phyloP scores from a whole-genome alignment of 30 jellyfish, hydroid and myxozoan species.

The Aurelia coerulea region DNA sequence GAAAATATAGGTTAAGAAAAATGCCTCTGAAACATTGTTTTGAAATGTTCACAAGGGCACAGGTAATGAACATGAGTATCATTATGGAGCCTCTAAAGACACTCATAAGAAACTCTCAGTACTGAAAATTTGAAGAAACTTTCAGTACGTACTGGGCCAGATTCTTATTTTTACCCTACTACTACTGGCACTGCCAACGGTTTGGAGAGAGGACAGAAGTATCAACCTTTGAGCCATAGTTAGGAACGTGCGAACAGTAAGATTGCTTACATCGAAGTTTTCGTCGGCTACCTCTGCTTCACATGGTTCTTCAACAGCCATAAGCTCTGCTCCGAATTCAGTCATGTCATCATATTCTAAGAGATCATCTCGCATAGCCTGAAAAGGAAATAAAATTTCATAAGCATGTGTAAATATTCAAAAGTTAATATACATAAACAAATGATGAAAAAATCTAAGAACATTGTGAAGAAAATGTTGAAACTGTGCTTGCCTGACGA shows the following conservation, averaged over 20 bases:
- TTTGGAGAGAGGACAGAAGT: slow-evolving; percentile 2
- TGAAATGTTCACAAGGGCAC: no score
- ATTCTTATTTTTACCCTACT: no score
- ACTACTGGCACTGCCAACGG: no score
- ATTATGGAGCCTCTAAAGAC: no score
- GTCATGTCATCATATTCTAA: no score
- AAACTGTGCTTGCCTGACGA: slow-evolving; percentile 15
- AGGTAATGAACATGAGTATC: no score
- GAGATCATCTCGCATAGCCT: background rate
- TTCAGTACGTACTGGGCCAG: no score
- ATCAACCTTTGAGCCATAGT: no score
- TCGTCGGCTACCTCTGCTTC: slow-evolving; percentile 3
- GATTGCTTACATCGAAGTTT: background rate
- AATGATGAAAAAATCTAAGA: background rate
- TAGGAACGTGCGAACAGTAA: background rate
- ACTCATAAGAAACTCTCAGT: no score
- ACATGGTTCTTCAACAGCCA: background rate
- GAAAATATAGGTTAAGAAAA: no score
- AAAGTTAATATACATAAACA: background rate
- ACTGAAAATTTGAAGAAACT: no score
- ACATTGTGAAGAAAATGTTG: background rate
- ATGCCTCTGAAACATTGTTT: no score
- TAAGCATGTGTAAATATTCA: background rate
- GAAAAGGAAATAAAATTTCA: background rate
- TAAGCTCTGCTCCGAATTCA: background rate